Conservation (phyloP, 1,140 invertebrate species). For the Metopolophium dirhodum region DNA sequence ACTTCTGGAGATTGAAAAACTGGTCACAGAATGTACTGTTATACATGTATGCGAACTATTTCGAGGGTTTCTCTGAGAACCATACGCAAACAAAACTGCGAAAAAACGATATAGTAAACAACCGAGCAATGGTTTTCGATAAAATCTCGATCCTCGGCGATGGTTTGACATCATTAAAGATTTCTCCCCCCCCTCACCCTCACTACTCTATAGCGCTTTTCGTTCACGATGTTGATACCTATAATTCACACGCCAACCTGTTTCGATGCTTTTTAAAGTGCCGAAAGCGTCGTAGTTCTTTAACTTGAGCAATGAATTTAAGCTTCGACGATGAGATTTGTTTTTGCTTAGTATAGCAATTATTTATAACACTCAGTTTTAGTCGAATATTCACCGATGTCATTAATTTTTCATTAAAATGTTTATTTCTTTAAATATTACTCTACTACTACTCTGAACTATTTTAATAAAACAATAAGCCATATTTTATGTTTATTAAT, state of each 20-base stretch:
- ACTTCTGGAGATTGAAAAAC: neutral
- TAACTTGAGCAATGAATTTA: no score
- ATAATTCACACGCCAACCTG: neutral
- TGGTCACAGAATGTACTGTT: neutral
- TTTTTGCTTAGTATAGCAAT: no score
- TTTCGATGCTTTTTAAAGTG: neutral
- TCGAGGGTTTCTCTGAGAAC: neutral
- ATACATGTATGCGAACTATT: neutral
- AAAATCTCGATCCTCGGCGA: neutral
- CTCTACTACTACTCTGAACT: no score
- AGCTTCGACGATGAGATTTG: no score
- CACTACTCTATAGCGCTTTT: no score
- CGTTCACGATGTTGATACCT: neutral
- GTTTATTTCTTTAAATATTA: no score
- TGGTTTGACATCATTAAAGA: neutral
- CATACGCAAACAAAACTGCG: neutral
- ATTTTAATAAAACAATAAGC: no score
- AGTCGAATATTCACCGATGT: no score
- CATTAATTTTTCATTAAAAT: no score
- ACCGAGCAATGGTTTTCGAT: neutral
- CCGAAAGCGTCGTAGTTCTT: no score
- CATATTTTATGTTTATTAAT: no score
- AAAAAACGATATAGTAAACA: neutral
- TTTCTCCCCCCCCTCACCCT: neutral
- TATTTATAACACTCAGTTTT: no score